Base-by-base conservation (phyloP, 2,888 invertebrate species). In the Antheraea assamensis region DNA sequence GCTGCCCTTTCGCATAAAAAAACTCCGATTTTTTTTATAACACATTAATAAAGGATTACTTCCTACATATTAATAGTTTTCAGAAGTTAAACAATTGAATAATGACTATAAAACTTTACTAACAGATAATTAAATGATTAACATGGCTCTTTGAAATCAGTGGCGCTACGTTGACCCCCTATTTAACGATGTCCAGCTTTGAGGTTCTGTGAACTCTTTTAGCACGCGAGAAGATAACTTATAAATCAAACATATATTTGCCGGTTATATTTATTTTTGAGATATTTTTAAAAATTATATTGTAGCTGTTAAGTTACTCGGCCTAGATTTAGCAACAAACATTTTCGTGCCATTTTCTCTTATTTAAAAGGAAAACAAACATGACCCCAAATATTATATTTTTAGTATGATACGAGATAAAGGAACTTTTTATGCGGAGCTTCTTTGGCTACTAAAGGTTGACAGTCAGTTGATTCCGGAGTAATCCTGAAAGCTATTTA, bases 181-280 rank as follows among this genome's bases (percentile, higher is more conserved):
- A 42, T 27, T 47, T 70, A 78, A 78, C 76, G 79, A 72, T 77
- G 77, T 64, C 61, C 61, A 64, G 30, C 30, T 30, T 24, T 17
- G 61, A 64, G 17, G 3, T 27, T 64, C 30, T 30, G 61, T 64
- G 17, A 27, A 64, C 27, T n/a, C 58, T 64, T 27, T 27, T 64
- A 30, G 61, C 27, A 17, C 27, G 30, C 61, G 61, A 64, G 61
- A 64, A 27, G 61, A 30, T 64, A 64, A 64, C 27, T 30, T 30
- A 5, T 64, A 64, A 64, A 64, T 30, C 30, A 64, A 30, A 64
- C 61, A 64, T 19, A 30, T 17, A 30, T 64, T 64, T 64, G 61
- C 61, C 30, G 61, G 30, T 64, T 30, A 0, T 64, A 30, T 64
- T 27, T 30, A 64, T 64, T 64, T 30, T 27, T 64, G 17, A 13